phyloP scores from a whole-genome alignment of 2,888 invertebrate genomes.

The Tetragnatha montana region DNA sequence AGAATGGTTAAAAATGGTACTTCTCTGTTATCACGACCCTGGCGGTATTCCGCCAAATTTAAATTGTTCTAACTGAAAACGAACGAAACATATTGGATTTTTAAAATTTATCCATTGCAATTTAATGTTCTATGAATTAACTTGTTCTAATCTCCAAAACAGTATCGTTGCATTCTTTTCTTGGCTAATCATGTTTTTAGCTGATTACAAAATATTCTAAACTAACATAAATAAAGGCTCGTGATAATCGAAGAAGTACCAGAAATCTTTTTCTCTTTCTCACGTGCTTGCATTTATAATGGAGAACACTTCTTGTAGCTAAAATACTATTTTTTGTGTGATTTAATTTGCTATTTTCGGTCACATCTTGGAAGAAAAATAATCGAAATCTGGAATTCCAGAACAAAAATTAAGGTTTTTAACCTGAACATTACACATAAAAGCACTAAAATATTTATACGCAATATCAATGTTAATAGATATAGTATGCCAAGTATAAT shows the following conservation, averaged over 20 bases:
- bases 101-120: neutral
- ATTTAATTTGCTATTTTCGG: neutral
- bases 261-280: neutral
- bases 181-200: too few relatives aligned
- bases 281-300: neutral
- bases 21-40: slow-evolving; percentile 3
- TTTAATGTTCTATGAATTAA: slow-evolving; percentile 3
- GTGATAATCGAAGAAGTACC: too few relatives aligned
- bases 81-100: neutral
- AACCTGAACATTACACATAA: too few relatives aligned
- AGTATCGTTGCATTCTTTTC: neutral
- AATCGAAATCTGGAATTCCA: too few relatives aligned
- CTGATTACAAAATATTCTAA: too few relatives aligned
- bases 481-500: too few relatives aligned
- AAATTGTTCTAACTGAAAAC: neutral
- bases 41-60: slow-evolving; percentile 9
- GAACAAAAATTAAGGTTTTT: too few relatives aligned
- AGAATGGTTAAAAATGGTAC: slow-evolving; percentile 39
- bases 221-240: too few relatives aligned
- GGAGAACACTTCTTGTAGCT: neutral
- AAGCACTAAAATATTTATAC: too few relatives aligned
- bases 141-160: neutral
- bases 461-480: too few relatives aligned
- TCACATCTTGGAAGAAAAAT: too few relatives aligned
- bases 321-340: neutral